These are phyloP conservation scores for Malurus alboscapulatus DNA, from an alignment of 2,113 vertebrate genomes.

Conservation along the genomic window DNA sequence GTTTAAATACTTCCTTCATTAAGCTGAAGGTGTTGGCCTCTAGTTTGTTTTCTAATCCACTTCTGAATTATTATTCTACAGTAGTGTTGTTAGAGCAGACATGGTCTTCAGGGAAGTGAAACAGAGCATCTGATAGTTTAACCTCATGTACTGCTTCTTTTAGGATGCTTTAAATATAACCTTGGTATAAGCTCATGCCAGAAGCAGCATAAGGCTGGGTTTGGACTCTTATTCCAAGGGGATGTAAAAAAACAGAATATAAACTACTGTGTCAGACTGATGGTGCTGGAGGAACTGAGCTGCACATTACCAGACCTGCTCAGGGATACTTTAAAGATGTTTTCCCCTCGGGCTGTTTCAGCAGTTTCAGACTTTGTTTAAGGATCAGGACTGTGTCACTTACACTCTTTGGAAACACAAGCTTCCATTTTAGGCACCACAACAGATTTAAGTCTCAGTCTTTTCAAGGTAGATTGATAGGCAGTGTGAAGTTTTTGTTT, in stretches of 20 bases:
- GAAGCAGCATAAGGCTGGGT: not conserved
- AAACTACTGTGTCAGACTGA: not conserved
- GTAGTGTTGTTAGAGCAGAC: not conserved
- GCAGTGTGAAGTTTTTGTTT: not conserved
- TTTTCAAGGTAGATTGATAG: slow-evolving; percentile 1
- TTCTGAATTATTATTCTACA: slow-evolving; percentile 7
- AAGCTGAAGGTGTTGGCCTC: not conserved
- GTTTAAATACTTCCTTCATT: not conserved
- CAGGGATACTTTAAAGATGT: not conserved
- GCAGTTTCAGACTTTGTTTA: not conserved
- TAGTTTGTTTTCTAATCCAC: not conserved
- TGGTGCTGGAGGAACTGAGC: not conserved
- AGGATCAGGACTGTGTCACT: not conserved
- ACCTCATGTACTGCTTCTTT: not conserved
- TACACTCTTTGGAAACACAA: not conserved
- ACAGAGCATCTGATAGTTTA: not conserved
- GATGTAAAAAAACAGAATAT: not conserved
- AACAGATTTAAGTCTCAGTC: not conserved
- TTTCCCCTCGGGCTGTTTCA: not conserved
- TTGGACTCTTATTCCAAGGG: not conserved
- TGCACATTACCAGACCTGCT: not conserved
- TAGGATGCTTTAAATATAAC: not conserved
- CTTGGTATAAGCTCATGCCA: slow-evolving; percentile 8
- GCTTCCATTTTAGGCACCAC: not conserved
- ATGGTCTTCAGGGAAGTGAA: not conserved